Evolutionary conservation across 2,888 invertebrate species (phyloP).

Genomic region (Drosophila rubida): DNA sequence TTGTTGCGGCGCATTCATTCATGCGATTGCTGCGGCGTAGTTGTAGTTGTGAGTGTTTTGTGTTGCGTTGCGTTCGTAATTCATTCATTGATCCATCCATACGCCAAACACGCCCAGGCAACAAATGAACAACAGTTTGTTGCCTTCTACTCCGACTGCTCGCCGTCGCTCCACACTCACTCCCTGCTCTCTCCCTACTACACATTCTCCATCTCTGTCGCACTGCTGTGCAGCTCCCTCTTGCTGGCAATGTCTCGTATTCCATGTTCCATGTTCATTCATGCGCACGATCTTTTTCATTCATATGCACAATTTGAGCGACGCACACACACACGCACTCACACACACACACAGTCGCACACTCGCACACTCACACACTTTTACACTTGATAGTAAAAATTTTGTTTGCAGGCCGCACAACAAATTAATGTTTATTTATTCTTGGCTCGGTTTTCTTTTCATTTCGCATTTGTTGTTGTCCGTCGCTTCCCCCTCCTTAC

Average conservation of each 20-base stretch:
- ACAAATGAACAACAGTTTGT: conserved; percentile 35
- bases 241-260: conserved; percentile 22
- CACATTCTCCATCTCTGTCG: background rate
- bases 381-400: conserved; percentile 52
- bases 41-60: background rate
- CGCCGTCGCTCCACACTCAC: conserved; percentile 12
- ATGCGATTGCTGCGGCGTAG: conserved; percentile 42
- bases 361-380: conserved; percentile 8
- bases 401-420: conserved; percentile 43
- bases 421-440: conserved; percentile 66
- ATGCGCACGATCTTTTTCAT: conserved; percentile 72
- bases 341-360: conserved; percentile 8
- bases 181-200: conserved; percentile 9
- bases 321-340: conserved; percentile 24
- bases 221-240: background rate
- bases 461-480: conserved; percentile 10
- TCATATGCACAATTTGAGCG: conserved; percentile 68
- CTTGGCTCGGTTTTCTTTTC: conserved; percentile 50
- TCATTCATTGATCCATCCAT: conserved; percentile 45
- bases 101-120: conserved; percentile 20
- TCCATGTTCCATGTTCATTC: conserved; percentile 66
- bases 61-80: conserved; percentile 28
- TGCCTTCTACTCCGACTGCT: conserved; percentile 10
- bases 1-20: conserved; percentile 13
- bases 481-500: background rate